Base-by-base conservation (phyloP, 2,888 invertebrate genomes). In the Oscheius myriophilus region DNA sequence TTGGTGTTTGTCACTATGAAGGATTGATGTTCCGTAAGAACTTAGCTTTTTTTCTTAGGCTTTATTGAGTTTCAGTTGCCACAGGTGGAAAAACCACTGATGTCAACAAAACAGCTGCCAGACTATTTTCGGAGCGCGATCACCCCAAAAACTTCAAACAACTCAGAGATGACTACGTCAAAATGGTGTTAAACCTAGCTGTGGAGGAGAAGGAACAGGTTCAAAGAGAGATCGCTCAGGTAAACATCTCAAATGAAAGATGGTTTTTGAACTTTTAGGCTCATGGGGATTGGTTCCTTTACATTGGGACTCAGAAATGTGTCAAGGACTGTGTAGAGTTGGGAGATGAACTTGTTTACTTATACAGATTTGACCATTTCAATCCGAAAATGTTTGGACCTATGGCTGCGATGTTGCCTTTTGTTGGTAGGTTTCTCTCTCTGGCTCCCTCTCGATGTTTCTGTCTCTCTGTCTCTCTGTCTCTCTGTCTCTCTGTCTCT, bases 1-100 rank as follows among this genome's bases (percentile, higher is more conserved):
- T 72, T 3, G 76, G 72, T 26, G 68, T 71, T 54, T 71, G 73
- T 0, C 61, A 63, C 12, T 73, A 72, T 1, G 79, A 79, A 67
- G 75, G 72, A 26, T 26, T 79, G 9, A 41, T 67, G 49, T 52
- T 51, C 23, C 12, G 66, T 66, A 23, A 58, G 18, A 46, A 16
- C 3, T 9, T 9, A 33, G 3, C 3, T 33, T 33, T 33, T 33
- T 33, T 6, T 33, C 3, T 33, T 3, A 33, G 33, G 4, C 33
- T 33, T 9, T 3, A 6, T 6, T 33, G 9, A 33, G 12, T 46
- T 18, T 18, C 4, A 46, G n/a, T 46, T 3, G 4, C 11, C 46
- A 11, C 6, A 18, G 16, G 4, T 46, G 46, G n/a, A 46, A 18
- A 33, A 33, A 3, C 33, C 33, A 33, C 33, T 6, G 33, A 33